These are phyloP conservation scores for Drosophila trapezifrons DNA, from an alignment of 1,140 invertebrate genomes.

Conservation along the genomic window DNA sequence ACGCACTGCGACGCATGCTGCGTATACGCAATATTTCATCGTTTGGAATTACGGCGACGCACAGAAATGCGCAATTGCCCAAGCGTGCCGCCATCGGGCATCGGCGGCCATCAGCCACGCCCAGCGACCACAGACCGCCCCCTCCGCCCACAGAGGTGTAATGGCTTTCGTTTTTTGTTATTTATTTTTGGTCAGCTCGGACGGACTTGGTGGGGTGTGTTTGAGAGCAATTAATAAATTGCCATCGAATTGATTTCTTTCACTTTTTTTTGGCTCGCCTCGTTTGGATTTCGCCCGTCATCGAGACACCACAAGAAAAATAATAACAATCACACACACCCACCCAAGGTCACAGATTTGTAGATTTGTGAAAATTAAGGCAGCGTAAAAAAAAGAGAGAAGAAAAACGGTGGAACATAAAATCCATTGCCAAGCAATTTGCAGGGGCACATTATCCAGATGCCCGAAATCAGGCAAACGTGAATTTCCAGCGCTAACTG, in stretches of 20 bases:
- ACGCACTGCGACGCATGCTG: constrained; percentile 50
- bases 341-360: constrained; percentile 49
- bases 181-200: constrained; percentile 3
- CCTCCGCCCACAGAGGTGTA: constrained; percentile 4
- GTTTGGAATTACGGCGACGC: constrained; percentile 80
- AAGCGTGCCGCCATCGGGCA: constrained; percentile 43
- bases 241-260: constrained; percentile 43
- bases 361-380: constrained; percentile 52
- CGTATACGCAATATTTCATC: constrained; percentile 78
- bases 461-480: constrained; percentile 56
- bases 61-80: constrained; percentile 70
- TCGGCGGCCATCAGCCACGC: constrained; percentile 16
- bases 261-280: constrained; percentile 25
- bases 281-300: constrained; percentile 28
- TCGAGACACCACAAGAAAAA: constrained; percentile 1
- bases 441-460: constrained; percentile 56
- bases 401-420: constrained; percentile 63
- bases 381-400: constrained; percentile 1
- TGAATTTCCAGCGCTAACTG: constrained; percentile 52
- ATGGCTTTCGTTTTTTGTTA: constrained; percentile 17
- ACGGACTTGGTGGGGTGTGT: constrained; percentile 32
- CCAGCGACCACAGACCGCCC: neutral
- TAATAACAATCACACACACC: constrained; percentile 11
- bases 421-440: constrained; percentile 74
- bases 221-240: constrained; percentile 66